Conservation (phyloP, 2,113 vertebrate species). For the Gallinago jamesoni region DNA sequence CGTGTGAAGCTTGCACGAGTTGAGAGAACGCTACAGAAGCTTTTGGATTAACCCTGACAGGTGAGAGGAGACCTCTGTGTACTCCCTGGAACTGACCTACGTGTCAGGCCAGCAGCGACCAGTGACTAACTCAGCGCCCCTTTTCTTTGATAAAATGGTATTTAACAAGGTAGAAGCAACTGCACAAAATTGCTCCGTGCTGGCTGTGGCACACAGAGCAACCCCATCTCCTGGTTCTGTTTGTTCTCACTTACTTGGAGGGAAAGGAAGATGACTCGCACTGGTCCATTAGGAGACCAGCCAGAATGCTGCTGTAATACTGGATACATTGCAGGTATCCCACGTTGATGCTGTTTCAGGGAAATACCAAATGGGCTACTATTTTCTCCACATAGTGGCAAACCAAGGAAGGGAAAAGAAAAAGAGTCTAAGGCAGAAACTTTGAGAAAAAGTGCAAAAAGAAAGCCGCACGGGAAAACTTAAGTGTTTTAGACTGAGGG, state of each 20-base stretch:
- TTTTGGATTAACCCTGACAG: background rate
- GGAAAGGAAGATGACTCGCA: background rate
- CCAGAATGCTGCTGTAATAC: background rate
- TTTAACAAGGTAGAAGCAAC: background rate
- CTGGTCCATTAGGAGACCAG: background rate
- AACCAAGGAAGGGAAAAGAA: background rate
- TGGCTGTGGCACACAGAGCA: background rate
- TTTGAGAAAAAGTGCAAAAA: background rate
- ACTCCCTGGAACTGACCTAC: background rate
- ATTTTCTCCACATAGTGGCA: background rate
- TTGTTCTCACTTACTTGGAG: background rate
- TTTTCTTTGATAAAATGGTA: background rate
- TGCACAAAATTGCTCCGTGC: background rate
- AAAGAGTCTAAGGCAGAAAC: background rate
- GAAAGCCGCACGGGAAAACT: background rate
- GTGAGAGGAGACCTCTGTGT: background rate
- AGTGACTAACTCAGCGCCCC: fast-evolving
- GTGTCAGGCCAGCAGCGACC: background rate
- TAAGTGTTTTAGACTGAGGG: background rate
- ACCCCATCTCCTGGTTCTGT: background rate
- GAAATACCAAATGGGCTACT: background rate
- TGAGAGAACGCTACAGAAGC: background rate
- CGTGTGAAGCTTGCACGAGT: background rate
- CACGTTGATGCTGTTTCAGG: background rate
- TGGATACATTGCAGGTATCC: background rate